Conservation (phyloP, 2,113 vertebrate genomes). For the Salvator merianae region DNA sequence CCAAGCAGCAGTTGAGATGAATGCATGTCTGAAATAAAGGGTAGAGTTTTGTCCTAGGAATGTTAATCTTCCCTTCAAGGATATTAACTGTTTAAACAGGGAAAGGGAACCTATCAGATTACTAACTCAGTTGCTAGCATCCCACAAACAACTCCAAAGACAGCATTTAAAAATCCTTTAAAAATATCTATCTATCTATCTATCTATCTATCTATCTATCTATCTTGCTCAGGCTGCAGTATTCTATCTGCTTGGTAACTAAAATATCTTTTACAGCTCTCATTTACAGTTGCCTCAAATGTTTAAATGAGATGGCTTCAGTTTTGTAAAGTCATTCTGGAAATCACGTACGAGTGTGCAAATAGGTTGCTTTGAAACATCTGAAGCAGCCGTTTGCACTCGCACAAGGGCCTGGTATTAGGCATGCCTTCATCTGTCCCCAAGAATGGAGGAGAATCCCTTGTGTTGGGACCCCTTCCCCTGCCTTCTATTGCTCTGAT, state of each 20-base stretch:
- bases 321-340: neutral
- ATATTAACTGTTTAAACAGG: neutral
- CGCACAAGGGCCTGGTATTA: too few species aligned
- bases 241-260: neutral
- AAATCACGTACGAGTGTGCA: too few species aligned
- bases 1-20: too few species aligned
- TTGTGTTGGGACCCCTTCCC: too few species aligned
- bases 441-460: too few species aligned
- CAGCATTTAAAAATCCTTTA: too few species aligned
- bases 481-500: too few species aligned
- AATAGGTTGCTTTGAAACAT: too few species aligned
- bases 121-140: neutral
- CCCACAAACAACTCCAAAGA: neutral
- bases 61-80: neutral
- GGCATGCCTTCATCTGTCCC: too few species aligned
- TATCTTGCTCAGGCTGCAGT: neutral
- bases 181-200: too few species aligned
- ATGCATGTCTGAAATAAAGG: neutral
- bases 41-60: neutral
- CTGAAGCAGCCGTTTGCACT: too few species aligned
- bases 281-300: neutral
- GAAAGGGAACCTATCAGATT: neutral
- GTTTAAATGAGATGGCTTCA: neutral
- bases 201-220: too few species aligned
- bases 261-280: neutral